Evolutionary conservation across 2,888 invertebrate species (phyloP).

Genomic region (Aproaerema taeniolella): DNA sequence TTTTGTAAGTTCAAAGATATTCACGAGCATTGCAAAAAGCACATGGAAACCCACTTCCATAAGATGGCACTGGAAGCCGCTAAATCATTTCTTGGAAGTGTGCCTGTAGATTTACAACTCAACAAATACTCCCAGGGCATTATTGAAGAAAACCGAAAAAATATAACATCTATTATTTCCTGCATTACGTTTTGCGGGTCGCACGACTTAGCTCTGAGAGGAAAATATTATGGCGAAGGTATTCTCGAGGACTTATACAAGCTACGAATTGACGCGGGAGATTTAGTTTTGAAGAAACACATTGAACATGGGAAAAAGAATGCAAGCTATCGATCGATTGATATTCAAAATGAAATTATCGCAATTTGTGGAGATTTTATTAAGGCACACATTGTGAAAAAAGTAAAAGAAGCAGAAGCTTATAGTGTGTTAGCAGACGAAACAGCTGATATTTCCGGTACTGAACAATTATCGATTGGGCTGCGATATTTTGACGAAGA

Average conservation of each 20-base stretch:
- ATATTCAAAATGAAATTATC: constrained; percentile 19
- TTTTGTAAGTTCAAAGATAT: constrained; percentile 24
- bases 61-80: background rate
- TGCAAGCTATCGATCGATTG: constrained; percentile 13
- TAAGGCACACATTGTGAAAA: constrained; percentile 8
- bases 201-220: constrained; percentile 14
- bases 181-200: constrained; percentile 12
- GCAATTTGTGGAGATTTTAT: constrained; percentile 6
- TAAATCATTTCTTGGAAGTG: background rate
- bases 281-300: constrained; percentile 15
- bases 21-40: constrained; percentile 21
- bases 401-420: constrained; percentile 4
- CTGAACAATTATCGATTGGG: constrained; percentile 13
- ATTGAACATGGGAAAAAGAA: constrained; percentile 8
- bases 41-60: constrained; percentile 18
- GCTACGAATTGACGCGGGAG: constrained; percentile 15
- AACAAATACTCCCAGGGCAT: background rate
- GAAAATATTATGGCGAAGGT: constrained; percentile 14
- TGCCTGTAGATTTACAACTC: background rate
- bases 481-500: constrained; percentile 16
- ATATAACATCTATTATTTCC: constrained; percentile 1
- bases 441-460: constrained; percentile 13
- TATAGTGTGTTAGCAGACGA: constrained; percentile 16
- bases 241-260: constrained; percentile 15
- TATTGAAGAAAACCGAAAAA: constrained; percentile 2